A percentile compares a stretch with the other conserved stretches of the same genome.
Conservation (phyloP, 2,888 invertebrate species). For the Allophyes oxyacanthae region DNA sequence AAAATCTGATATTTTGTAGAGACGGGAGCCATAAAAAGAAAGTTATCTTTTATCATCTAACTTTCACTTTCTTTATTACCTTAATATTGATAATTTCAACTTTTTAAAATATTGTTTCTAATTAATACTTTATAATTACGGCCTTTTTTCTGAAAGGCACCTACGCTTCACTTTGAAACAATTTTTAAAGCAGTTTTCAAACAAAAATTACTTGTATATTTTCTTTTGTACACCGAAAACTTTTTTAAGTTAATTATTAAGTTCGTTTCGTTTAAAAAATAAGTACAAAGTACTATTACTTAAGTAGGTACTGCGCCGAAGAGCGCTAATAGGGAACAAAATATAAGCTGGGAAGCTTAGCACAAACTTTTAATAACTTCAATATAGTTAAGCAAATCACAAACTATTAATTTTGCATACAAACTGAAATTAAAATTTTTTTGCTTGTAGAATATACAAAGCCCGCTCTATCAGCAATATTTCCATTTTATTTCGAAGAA, state of each 20-base stretch:
- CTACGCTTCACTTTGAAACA: conserved; percentile 20
- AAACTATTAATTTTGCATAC: conserved; percentile 13
- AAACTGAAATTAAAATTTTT: no score
- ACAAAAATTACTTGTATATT: conserved; percentile 37
- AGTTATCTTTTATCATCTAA: no score
- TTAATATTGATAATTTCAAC: no score
- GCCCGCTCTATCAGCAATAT: no score
- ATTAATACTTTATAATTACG: conserved; percentile 16
- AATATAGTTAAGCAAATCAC: conserved; percentile 17
- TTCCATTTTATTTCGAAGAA: no score
- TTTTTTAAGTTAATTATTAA: conserved; percentile 26
- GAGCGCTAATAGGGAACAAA: conserved; percentile 22
- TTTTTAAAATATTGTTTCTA: no score
- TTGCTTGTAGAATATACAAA: no score
- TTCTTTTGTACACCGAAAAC: conserved; percentile 29
- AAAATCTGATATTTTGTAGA: no score
- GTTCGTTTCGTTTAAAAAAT: conserved; percentile 34
- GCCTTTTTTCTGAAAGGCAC: conserved; percentile 11
- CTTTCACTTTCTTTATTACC: no score
- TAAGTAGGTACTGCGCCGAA: conserved; percentile 20
- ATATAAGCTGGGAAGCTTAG: conserved; percentile 23
- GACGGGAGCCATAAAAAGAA: no score
- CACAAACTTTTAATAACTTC: conserved; percentile 40
- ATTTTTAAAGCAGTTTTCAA: conserved; percentile 28
- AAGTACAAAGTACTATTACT: conserved; percentile 20